A percentile compares a stretch with the other conserved stretches of the same genome.
Conservation (phyloP, 2,113 vertebrate genomes). For the Neolamprologus sp. region DNA sequence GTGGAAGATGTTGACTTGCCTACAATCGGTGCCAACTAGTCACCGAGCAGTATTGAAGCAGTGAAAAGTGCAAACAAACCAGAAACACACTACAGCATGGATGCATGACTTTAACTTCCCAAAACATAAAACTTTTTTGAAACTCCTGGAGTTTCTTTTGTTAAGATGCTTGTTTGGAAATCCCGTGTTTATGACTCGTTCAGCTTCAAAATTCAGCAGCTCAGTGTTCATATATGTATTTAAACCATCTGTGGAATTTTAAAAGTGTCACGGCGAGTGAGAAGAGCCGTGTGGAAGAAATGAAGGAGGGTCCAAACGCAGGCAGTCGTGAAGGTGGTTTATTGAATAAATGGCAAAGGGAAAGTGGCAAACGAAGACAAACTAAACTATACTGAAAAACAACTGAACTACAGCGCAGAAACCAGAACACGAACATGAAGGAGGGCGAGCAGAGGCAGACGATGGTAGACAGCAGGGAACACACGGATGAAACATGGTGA, state of each 20-base stretch:
- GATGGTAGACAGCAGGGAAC: no score
- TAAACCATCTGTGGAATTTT: background rate
- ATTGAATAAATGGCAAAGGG: no score
- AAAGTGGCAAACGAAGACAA: no score
- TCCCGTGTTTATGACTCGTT: background rate
- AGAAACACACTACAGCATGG: background rate
- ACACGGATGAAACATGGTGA: no score
- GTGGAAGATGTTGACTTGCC: background rate
- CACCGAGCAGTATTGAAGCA: background rate
- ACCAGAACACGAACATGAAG: no score
- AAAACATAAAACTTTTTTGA: background rate
- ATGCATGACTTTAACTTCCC: background rate
- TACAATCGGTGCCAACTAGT: background rate
- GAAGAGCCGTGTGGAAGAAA: no score
- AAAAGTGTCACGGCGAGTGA: background rate
- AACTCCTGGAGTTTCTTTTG: background rate
- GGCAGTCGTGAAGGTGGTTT: no score
- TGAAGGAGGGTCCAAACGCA: no score
- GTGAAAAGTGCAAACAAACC: accelerated
- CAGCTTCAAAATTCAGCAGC: background rate
- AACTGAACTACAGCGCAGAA: no score
- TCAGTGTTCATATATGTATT: background rate
- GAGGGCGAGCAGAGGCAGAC: no score
- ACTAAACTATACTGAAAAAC: no score
- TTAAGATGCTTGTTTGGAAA: accelerated